These are phyloP conservation scores for Eurystomus gularis DNA, from an alignment of 2,113 vertebrate genomes.

Conservation along the genomic window DNA sequence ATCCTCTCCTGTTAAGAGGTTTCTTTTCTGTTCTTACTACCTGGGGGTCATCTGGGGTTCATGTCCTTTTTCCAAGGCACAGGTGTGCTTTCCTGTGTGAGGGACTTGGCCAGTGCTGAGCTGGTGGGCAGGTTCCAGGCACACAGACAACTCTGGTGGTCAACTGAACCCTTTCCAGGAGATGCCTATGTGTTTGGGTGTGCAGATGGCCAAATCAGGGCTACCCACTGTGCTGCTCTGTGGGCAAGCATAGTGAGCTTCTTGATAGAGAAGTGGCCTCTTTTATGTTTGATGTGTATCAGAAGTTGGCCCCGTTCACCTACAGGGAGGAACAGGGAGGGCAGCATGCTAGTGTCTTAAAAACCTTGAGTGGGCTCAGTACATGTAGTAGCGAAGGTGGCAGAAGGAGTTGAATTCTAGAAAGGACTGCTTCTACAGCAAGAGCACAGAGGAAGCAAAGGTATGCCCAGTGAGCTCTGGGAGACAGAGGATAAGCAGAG, in stretches of 20 bases:
- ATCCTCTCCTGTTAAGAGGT: neutral
- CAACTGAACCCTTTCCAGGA: neutral
- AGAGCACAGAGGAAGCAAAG: neutral
- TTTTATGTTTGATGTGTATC: neutral
- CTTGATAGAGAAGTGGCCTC: neutral
- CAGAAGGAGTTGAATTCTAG: neutral
- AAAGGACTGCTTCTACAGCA: neutral
- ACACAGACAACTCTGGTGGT: accelerated
- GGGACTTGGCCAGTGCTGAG: neutral
- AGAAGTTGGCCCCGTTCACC: neutral
- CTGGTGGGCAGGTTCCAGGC: accelerated
- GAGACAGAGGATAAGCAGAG: neutral
- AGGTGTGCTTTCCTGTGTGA: accelerated
- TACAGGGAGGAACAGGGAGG: neutral
- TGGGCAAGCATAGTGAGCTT: neutral
- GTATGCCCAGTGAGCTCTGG: too few species aligned
- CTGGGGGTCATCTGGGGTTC: neutral
- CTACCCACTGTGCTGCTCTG: neutral
- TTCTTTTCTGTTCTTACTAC: neutral
- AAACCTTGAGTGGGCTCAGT: neutral
- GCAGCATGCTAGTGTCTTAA: neutral
- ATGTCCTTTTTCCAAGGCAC: neutral
- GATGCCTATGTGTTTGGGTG: neutral
- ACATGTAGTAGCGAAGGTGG: neutral
- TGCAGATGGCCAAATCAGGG: neutral